These are phyloP conservation scores for Abrostola triplasia DNA, from an alignment of 2,888 invertebrate genomes.

Conservation along the genomic window DNA sequence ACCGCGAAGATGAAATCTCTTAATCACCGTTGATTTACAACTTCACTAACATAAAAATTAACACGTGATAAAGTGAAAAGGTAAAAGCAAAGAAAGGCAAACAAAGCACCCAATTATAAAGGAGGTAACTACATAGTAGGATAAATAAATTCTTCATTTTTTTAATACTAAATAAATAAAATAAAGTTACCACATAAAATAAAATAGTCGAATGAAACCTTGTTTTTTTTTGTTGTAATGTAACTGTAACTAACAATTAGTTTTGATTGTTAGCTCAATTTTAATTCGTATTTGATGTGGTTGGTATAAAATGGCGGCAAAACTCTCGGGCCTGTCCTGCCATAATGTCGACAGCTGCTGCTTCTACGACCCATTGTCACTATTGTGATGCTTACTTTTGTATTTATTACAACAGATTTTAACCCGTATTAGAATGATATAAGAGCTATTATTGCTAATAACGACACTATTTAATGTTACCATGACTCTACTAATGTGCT, in stretches of 20 bases:
- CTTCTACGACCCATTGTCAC: slow-evolving; percentile 67
- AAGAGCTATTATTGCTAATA: slow-evolving; percentile 45
- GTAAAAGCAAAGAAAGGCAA: slow-evolving; percentile 12
- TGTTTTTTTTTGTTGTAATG: not conserved
- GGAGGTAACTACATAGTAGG: too few species aligned
- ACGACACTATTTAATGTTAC: slow-evolving; percentile 47
- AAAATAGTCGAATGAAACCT: slow-evolving; percentile 1
- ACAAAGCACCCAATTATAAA: not conserved
- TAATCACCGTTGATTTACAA: slow-evolving; percentile 24
- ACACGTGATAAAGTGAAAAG: not conserved
- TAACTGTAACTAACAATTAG: not conserved
- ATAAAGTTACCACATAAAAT: too few species aligned
- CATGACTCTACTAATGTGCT: slow-evolving; percentile 53
- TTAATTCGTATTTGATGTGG: slow-evolving; percentile 11
- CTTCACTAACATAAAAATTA: slow-evolving; percentile 15
- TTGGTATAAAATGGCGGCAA: slow-evolving; percentile 54
- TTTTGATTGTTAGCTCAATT: not conserved
- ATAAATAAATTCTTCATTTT: too few species aligned
- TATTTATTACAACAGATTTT: slow-evolving; percentile 51
- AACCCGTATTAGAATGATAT: slow-evolving; percentile 37
- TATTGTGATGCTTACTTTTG: slow-evolving; percentile 56
- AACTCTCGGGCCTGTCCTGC: slow-evolving; percentile 43
- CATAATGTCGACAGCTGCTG: slow-evolving; percentile 72
- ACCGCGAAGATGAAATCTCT: slow-evolving; percentile 4
- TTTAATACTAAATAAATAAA: too few species aligned